A percentile compares a stretch with the other conserved stretches of the same genome.
These are phyloP conservation scores for Chitala chitala DNA, from an alignment of 2,113 vertebrate genomes.

Conservation along the genomic window DNA sequence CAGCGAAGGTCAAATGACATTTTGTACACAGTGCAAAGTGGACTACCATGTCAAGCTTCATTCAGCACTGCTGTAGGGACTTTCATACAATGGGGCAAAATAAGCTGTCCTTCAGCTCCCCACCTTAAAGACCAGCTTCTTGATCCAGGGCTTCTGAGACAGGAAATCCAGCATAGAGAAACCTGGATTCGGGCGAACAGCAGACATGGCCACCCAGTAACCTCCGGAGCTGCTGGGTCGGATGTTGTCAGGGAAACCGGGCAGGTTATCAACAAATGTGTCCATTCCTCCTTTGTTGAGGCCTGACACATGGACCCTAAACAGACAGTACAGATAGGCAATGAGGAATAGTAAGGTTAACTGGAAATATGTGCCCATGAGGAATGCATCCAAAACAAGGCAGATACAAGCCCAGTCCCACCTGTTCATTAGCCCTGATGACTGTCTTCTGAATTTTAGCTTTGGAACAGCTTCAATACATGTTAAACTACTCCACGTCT, in stretches of 20 bases:
- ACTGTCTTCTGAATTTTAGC: no score
- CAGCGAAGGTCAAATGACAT: no score
- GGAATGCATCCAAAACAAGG: no score
- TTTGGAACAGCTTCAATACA: no score
- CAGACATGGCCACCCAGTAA: constrained; percentile 89
- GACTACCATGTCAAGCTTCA: no score
- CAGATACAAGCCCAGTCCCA: no score
- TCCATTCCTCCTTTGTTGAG: constrained; percentile 94
- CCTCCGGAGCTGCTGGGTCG: constrained; percentile 84
- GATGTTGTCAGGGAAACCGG: constrained; percentile 93
- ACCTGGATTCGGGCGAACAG: constrained; percentile 77
- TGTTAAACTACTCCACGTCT: no score
- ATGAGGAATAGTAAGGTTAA: neutral
- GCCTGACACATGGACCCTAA: constrained; percentile 88
- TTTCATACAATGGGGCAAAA: no score
- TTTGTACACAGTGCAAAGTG: no score
- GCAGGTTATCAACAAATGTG: constrained; percentile 90
- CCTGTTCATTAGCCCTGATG: no score
- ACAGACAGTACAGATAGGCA: constrained; percentile 22
- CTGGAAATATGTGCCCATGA: neutral
- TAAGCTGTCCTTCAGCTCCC: neutral
- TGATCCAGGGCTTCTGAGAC: constrained; percentile 85
- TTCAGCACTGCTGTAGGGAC: no score
- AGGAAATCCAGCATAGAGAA: constrained; percentile 96
- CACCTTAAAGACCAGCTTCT: constrained; percentile 92